phyloP scores from a whole-genome alignment of 2,888 invertebrate species.

The Thymelicus sylvestris region DNA sequence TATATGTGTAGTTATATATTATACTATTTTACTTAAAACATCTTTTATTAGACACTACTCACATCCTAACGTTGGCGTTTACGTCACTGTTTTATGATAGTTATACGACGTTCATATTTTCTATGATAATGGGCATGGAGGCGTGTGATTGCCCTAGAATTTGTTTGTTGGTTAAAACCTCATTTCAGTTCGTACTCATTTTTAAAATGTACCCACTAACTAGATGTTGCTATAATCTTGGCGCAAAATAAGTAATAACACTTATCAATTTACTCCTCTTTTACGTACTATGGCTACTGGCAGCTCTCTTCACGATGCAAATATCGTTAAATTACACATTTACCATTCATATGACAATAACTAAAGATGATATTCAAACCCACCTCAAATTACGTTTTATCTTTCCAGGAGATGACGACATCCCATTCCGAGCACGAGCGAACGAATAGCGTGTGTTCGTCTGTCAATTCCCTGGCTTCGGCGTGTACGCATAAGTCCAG shows the following conservation, averaged over 20 bases:
- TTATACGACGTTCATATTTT: slow-evolving; percentile 34
- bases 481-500: slow-evolving; percentile 86
- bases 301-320: background rate
- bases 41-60: slow-evolving; percentile 38
- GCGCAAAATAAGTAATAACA: background rate
- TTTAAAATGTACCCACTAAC: background rate
- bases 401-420: slow-evolving; percentile 79
- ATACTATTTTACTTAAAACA: slow-evolving; percentile 37
- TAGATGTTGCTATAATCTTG: background rate
- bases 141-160: slow-evolving; percentile 45
- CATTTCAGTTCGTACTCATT: background rate
- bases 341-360: background rate
- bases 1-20: slow-evolving; percentile 36
- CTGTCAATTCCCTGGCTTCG: slow-evolving; percentile 84
- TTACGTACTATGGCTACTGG: background rate
- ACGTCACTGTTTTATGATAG: slow-evolving; percentile 34
- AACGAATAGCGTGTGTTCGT: slow-evolving; percentile 87
- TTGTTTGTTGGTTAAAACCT: background rate
- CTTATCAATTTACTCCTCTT: background rate
- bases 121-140: slow-evolving; percentile 39
- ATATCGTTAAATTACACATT: background rate
- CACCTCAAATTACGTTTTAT: background rate
- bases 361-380: too few relatives aligned
- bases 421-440: slow-evolving; percentile 87
- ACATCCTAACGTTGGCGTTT: slow-evolving; percentile 31